These are phyloP conservation scores for Zaprionus bogoriensis DNA, from an alignment of 2,888 invertebrate species.

Conservation along the genomic window DNA sequence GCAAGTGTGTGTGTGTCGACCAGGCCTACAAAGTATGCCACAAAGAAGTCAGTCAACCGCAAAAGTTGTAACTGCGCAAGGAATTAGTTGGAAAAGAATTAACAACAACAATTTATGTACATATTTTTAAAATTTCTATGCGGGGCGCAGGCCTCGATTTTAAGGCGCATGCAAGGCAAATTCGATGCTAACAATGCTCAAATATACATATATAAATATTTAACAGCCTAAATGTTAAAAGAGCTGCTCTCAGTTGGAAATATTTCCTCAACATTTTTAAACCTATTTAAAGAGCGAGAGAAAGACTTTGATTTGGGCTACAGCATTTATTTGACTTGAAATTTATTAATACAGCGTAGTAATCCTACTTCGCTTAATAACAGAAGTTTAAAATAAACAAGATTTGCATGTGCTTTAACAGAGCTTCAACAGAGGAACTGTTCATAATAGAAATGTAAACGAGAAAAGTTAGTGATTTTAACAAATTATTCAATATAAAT, in stretches of 20 bases:
- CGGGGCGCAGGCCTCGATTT: background rate
- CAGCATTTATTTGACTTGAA: too few relatives aligned
- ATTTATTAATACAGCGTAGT: too few relatives aligned
- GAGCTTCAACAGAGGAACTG: too few relatives aligned
- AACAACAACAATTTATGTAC: constrained; percentile 12
- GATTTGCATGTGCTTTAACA: too few relatives aligned
- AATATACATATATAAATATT: background rate
- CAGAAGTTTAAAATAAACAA: too few relatives aligned
- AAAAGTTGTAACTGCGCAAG: constrained; percentile 49
- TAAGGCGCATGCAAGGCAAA: background rate
- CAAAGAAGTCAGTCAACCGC: constrained; percentile 61
- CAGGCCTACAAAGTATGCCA: constrained; percentile 40
- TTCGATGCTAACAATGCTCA: background rate
- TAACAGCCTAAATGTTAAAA: background rate
- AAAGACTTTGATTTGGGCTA: too few relatives aligned
- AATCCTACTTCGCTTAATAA: too few relatives aligned
- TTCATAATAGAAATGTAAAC: too few relatives aligned
- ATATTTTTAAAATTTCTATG: background rate
- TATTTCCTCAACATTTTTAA: background rate
- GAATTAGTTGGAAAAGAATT: constrained; percentile 46
- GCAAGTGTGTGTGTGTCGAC: constrained; percentile 2
- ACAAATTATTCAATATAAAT: too few relatives aligned
- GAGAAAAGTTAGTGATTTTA: too few relatives aligned
- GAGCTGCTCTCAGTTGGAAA: background rate
- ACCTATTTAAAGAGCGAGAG: too few relatives aligned